These are phyloP conservation scores for Neodiprion lecontei DNA, from an alignment of 1,140 invertebrate genomes.

Conservation along the genomic window DNA sequence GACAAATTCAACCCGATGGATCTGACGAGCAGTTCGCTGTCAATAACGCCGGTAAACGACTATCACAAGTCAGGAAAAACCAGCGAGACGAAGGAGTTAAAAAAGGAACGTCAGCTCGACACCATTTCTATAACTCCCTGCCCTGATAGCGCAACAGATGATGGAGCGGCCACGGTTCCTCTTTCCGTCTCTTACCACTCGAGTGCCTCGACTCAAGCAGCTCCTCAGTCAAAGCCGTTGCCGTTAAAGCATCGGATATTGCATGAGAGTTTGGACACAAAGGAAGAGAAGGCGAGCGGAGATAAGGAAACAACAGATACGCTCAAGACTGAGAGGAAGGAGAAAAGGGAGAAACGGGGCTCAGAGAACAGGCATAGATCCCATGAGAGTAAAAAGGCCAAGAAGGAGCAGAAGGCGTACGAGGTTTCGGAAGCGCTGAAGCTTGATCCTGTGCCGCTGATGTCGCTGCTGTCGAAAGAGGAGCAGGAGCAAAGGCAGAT, in stretches of 20 bases:
- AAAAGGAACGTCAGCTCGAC: conserved; percentile 39
- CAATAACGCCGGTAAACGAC: conserved; percentile 56
- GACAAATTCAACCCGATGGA: conserved; percentile 52
- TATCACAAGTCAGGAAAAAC: conserved; percentile 38
- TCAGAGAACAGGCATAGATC: conserved; percentile 40
- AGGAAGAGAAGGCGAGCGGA: conserved; percentile 25
- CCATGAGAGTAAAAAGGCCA: conserved; percentile 42
- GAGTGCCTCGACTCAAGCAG: conserved; percentile 10
- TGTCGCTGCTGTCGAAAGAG: conserved; percentile 40
- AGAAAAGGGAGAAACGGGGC: conserved; percentile 36
- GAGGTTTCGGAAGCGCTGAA: conserved; percentile 10
- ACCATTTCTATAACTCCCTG: conserved; percentile 54
- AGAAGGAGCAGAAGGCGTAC: conserved; percentile 39
- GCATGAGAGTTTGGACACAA: conserved; percentile 35
- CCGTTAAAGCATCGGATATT: conserved; percentile 43
- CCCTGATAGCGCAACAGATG: conserved; percentile 33
- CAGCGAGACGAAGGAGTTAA: conserved; percentile 41
- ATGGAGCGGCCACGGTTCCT: conserved; percentile 22
- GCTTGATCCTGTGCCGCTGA: conserved; percentile 29
- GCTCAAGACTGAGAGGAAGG: conserved; percentile 41
- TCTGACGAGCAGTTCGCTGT: conserved; percentile 48
- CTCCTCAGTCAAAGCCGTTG: conserved; percentile 24
- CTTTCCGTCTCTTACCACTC: conserved; percentile 34
- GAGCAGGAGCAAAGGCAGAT: conserved; percentile 56
- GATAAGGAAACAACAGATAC: conserved; percentile 27